Base-by-base conservation (phyloP, 2,888 invertebrate species). In the Morpho achilles region DNA sequence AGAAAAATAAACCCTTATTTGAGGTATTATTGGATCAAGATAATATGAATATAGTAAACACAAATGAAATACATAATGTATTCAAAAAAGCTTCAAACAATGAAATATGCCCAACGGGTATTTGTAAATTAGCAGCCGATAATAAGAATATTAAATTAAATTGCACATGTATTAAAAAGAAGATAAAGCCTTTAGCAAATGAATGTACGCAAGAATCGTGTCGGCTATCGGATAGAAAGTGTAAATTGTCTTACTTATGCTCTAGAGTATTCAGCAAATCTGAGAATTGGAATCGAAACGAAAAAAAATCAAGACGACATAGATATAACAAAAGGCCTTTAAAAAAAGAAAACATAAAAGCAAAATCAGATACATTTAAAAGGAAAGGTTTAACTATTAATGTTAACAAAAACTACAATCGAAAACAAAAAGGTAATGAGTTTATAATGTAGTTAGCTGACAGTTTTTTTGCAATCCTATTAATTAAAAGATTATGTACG, bases 21-120 rank as follows among this genome's bases (percentile, higher is more conserved):
- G 62, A 70, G 60, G 62, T 80, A 22, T 67, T 72, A 47, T 62
- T 81, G 44, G 74, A 80, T 61, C 58, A 67, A 39, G 67, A 72
- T 41, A 67, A 67, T 43, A 76, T 79, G 75, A 69, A 71, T 57
- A 66, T 80, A 47, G 59, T 77, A 16, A 82, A 82, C 67, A 57
- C 71, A 7, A 59, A 69, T 16, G 74, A 79, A 70, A 68, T 79
- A 32, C 50, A 63, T 61, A 58, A 69, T 23, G 70, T 73, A 64
- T 64, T 70, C 39, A 45, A 54, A 57, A 61, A 56, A 16, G 49
- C 58, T 3, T 54, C 59, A 8, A 45, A 53, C 46, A 48, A 59
- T 56, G 60, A 59, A 49, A 51, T 65, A 58, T 70, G 70, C 52
- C 60, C 63, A n/a, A 56, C 61, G 32, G 68, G 69, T 7, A 53